Evolutionary conservation across 2,888 invertebrate genomes (phyloP).

Genomic region (Acrobasis suavella): DNA sequence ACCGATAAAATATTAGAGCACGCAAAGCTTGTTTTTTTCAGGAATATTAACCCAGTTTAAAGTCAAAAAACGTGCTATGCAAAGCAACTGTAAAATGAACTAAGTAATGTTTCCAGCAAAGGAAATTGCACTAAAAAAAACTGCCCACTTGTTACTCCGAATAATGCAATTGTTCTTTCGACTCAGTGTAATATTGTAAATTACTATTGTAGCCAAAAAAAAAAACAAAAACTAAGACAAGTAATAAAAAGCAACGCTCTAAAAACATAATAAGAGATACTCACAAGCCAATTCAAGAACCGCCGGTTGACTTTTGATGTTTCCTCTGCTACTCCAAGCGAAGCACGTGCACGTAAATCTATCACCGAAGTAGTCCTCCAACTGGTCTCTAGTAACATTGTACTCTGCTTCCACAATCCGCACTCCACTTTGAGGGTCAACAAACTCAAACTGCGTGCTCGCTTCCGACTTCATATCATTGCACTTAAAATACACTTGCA

Average conservation of each 20-base stretch:
- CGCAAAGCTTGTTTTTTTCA: neutral
- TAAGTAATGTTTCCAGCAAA: too few species aligned
- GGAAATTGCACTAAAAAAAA: too few species aligned
- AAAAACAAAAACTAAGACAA: too few species aligned
- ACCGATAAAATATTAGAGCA: neutral
- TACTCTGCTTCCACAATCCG: conserved; percentile 93
- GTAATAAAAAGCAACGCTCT: too few species aligned
- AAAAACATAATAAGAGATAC: conserved; percentile 66
- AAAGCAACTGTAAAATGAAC: neutral
- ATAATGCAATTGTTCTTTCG: too few species aligned
- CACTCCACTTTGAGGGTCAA: conserved; percentile 94
- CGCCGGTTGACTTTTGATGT: conserved; percentile 94
- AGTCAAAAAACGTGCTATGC: neutral
- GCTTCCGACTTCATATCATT: conserved; percentile 89
- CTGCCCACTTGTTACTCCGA: too few species aligned
- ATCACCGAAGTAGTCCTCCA: conserved; percentile 96
- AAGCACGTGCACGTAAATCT: conserved; percentile 96
- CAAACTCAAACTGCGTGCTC: conserved; percentile 89
- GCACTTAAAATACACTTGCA: conserved; percentile 95
- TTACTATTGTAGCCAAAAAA: too few species aligned
- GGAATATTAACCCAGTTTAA: neutral
- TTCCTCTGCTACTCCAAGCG: conserved; percentile 94
- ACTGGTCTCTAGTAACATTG: conserved; percentile 93
- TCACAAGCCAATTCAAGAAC: conserved; percentile 96
- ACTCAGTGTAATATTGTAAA: too few species aligned